These are phyloP conservation scores for Puma concolor DNA, from an alignment of 2,113 vertebrate species.

Conservation along the genomic window DNA sequence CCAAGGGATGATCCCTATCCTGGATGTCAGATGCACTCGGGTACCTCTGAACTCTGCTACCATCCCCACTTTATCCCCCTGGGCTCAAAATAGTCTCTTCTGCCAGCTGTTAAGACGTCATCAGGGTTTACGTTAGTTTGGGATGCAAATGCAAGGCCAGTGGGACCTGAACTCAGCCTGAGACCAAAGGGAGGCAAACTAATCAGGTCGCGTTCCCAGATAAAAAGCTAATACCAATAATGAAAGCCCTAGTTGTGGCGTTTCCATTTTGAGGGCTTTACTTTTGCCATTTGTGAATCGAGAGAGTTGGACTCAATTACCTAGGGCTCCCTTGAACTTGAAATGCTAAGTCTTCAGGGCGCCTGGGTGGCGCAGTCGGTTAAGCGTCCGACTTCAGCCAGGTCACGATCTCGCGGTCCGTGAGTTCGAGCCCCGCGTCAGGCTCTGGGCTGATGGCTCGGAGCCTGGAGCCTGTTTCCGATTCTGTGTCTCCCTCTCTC, in stretches of 20 bases:
- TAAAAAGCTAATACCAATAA: neutral
- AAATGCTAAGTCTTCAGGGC: constrained; percentile 31
- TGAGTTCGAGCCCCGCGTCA: no score
- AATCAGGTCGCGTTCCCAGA: neutral
- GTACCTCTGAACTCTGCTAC: neutral
- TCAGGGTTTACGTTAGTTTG: neutral
- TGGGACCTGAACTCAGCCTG: neutral
- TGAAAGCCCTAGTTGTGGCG: neutral
- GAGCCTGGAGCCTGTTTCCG: no score
- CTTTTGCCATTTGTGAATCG: neutral
- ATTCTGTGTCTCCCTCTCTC: no score
- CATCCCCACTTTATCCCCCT: neutral
- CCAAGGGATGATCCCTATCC: neutral
- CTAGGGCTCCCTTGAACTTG: neutral
- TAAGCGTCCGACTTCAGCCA: no score
- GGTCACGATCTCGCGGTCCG: no score
- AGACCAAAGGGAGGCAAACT: neutral
- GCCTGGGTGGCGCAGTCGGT: no score
- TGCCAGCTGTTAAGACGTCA: neutral
- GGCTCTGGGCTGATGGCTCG: no score
- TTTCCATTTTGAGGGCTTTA: neutral
- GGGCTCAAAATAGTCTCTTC: neutral
- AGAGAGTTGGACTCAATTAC: neutral
- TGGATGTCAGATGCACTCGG: neutral
- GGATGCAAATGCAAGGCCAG: neutral